phyloP scores from a whole-genome alignment of 2,888 invertebrate species.

The Pandemis cinnamomeana region DNA sequence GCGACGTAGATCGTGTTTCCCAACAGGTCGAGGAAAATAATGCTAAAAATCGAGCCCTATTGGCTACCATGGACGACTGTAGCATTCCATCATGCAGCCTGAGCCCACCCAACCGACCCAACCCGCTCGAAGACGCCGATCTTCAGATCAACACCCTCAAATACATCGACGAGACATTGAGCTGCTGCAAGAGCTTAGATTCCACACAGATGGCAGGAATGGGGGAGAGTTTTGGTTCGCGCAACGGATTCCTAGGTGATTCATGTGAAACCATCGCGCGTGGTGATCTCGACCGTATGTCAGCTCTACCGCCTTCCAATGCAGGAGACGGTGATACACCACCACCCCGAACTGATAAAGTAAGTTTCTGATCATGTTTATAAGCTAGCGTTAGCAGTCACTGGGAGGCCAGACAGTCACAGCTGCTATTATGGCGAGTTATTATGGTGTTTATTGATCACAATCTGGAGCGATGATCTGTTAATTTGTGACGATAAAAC shows the following conservation, averaged over 20 bases:
- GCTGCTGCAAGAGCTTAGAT: conserved; percentile 80
- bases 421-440: too few relatives aligned
- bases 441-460: too few relatives aligned
- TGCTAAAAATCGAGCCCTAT: conserved; percentile 78
- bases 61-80: conserved; percentile 83
- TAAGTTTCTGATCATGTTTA: conserved; percentile 44
- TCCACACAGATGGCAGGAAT: conserved; percentile 78
- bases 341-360: conserved; percentile 71
- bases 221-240: conserved; percentile 80
- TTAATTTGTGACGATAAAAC: too few relatives aligned
- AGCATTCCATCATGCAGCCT: conserved; percentile 78
- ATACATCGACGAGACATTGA: conserved; percentile 85
- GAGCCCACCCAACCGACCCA: conserved; percentile 76
- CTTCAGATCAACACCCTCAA: conserved; percentile 85
- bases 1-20: conserved; percentile 79
- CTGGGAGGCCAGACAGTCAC: too few relatives aligned
- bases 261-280: conserved; percentile 79
- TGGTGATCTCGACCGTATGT: conserved; percentile 71
- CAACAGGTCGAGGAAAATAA: conserved; percentile 76
- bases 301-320: conserved; percentile 58
- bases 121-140: conserved; percentile 76
- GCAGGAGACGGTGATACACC: conserved; percentile 73
- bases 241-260: conserved; percentile 76
- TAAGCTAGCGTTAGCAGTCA: neutral
- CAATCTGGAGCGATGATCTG: too few relatives aligned